Conservation (phyloP, 2,888 invertebrate genomes). For the Aethes cnicana region DNA sequence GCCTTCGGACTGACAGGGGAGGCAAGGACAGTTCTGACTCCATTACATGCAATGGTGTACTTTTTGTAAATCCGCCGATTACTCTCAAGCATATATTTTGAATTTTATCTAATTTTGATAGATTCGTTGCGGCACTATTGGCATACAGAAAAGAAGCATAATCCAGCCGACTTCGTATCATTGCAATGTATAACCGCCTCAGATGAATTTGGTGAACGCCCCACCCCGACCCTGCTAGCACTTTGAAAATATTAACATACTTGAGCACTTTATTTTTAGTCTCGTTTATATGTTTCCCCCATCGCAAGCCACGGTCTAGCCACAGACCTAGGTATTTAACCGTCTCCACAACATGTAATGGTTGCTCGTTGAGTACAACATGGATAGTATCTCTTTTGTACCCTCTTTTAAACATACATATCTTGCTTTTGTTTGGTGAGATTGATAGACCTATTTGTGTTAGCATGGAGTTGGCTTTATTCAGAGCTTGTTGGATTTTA, state of each 20-base stretch:
- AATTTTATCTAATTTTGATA: background rate
- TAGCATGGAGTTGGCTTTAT: constrained; percentile 22
- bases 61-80: constrained; percentile 1
- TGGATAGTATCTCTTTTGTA: constrained; percentile 5
- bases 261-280: background rate
- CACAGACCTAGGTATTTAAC: background rate
- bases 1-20: background rate
- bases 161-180: background rate
- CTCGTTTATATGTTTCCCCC: background rate
- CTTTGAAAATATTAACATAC: background rate
- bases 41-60: background rate
- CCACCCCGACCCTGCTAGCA: background rate
- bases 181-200: background rate
- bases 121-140: background rate
- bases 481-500: constrained; percentile 27
- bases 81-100: background rate
- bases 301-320: background rate
- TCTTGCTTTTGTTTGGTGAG: constrained; percentile 35
- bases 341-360: constrained; percentile 25
- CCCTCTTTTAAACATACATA: constrained; percentile 35
- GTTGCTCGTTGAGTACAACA: constrained; percentile 21
- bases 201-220: no score
- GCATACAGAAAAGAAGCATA: background rate
- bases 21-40: background rate
- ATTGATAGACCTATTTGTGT: constrained; percentile 32